Evolutionary conservation across 2,797 vertebrate species (phyloP).

Genomic region (Scleropages formosus): DNA sequence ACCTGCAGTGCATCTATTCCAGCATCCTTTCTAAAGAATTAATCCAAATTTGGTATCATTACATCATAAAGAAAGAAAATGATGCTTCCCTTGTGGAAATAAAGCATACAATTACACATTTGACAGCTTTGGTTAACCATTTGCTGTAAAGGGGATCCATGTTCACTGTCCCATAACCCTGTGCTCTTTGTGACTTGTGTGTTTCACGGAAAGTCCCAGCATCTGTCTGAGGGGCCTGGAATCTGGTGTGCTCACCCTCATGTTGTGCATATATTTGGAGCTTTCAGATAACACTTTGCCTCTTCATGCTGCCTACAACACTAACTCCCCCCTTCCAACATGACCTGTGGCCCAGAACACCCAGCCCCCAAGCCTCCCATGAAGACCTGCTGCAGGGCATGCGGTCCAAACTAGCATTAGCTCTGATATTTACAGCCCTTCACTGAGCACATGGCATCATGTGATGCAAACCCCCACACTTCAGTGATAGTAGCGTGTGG

Average conservation of each 20-base stretch:
- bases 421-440: background rate
- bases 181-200: background rate
- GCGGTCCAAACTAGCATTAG: background rate
- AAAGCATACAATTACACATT: constrained; percentile 15
- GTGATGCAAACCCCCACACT: background rate
- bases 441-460: background rate
- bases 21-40: constrained; percentile 27
- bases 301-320: background rate
- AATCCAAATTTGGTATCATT: constrained; percentile 28
- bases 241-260: background rate
- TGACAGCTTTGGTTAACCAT: background rate
- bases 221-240: background rate
- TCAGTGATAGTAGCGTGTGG: background rate
- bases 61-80: background rate
- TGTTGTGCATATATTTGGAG: background rate
- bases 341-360: too few relatives aligned
- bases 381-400: background rate
- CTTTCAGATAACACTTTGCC: background rate
- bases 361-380: background rate
- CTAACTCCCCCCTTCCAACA: too few relatives aligned
- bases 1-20: background rate
- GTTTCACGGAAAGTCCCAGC: background rate
- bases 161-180: background rate
- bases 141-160: background rate
- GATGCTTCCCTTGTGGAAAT: background rate